These are phyloP conservation scores for Cydia fagiglandana DNA, from an alignment of 1,140 invertebrate species.

Conservation along the genomic window DNA sequence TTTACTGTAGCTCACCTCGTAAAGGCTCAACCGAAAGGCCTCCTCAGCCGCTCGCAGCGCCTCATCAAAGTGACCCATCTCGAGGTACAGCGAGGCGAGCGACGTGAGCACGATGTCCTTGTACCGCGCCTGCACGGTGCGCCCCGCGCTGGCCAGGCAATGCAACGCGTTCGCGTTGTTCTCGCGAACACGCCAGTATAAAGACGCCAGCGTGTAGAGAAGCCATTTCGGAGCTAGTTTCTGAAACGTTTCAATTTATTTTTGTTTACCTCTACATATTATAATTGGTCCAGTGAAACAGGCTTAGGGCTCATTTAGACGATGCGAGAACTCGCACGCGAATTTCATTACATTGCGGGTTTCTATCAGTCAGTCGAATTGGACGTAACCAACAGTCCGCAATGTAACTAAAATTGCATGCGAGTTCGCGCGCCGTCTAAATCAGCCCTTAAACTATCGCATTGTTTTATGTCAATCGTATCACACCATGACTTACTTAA, in stretches of 20 bases:
- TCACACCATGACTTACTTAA: no score
- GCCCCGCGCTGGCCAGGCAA: conserved; percentile 81
- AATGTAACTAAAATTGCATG: no score
- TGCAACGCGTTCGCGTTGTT: conserved; percentile 82
- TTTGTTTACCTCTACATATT: neutral
- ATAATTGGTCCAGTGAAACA: no score
- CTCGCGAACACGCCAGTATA: conserved; percentile 84
- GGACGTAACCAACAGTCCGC: no score
- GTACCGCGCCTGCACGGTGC: conserved; percentile 63
- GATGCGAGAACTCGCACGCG: no score
- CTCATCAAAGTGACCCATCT: conserved; percentile 83
- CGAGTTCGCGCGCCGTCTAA: no score
- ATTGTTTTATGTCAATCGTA: no score
- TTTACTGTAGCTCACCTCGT: conserved; percentile 81
- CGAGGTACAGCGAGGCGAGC: conserved; percentile 82
- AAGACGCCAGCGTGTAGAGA: conserved; percentile 81
- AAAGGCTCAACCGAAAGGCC: conserved; percentile 80
- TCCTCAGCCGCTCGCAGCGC: conserved; percentile 80
- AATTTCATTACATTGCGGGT: no score
- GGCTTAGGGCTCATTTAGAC: no score
- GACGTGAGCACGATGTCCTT: conserved; percentile 82
- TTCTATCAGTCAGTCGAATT: no score
- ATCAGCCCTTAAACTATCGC: no score
- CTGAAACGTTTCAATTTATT: conserved; percentile 65
- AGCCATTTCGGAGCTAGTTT: conserved; percentile 84